Percentiles rank a stretch among this genome's conserved stretches.
Evolutionary conservation across 2,888 invertebrate genomes (phyloP).

Genomic region (Esperia sulphurella): DNA sequence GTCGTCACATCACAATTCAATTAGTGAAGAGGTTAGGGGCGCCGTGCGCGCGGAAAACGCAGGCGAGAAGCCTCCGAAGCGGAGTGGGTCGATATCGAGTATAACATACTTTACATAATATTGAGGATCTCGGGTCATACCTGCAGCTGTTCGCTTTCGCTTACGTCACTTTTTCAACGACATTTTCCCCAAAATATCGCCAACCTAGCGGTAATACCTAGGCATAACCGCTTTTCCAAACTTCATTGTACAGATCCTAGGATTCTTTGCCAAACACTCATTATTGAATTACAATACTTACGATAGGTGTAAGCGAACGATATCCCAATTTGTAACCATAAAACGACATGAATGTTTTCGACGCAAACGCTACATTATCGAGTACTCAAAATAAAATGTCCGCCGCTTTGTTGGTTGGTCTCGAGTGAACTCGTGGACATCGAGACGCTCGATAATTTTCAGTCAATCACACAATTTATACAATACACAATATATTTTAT

Average conservation of each 20-base stretch:
- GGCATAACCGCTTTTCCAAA: constrained; percentile 52
- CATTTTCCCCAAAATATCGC: constrained; percentile 65
- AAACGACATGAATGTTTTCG: constrained; percentile 77
- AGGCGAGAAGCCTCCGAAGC: constrained; percentile 65
- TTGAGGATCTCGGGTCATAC: constrained; percentile 35
- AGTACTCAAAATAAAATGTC: constrained; percentile 80
- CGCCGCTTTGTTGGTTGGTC: constrained; percentile 80
- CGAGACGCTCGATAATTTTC: constrained; percentile 72
- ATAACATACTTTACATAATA: constrained; percentile 42
- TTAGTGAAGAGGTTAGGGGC: constrained; percentile 76
- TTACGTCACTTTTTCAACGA: constrained; percentile 70
- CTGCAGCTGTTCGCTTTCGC: constrained; percentile 55
- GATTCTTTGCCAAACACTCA: constrained; percentile 42
- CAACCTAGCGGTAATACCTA: constrained; percentile 59
- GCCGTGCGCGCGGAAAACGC: constrained; percentile 75
- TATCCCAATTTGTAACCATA: constrained; percentile 73
- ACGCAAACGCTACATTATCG: constrained; percentile 79
- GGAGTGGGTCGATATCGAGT: constrained; percentile 67
- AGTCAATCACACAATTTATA: constrained; percentile 56
- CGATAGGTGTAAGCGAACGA: constrained; percentile 77
- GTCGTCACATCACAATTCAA: constrained; percentile 63
- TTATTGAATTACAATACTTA: constrained; percentile 57
- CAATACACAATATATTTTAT: constrained; percentile 61
- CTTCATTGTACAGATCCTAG: constrained; percentile 37
- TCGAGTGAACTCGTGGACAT: constrained; percentile 79